Percentiles rank a stretch among this genome's conserved stretches.
Evolutionary conservation across 1,140 invertebrate genomes (phyloP).

Genomic region (Zaprionus kolodkinae): DNA sequence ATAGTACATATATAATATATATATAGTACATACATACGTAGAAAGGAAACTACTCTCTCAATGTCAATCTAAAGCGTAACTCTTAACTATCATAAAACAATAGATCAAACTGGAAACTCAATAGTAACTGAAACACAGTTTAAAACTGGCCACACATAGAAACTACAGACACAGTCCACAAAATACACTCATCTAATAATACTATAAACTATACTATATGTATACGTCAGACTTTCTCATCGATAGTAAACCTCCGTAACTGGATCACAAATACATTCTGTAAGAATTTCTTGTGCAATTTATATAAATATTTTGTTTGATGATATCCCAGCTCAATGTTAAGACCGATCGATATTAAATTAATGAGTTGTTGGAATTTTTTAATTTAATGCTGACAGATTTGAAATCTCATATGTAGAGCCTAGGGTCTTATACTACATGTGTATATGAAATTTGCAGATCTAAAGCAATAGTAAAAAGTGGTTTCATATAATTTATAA

Average conservation of each 20-base stretch:
- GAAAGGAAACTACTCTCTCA: conserved; percentile 51
- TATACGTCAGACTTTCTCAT: conserved; percentile 11
- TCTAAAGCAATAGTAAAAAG: conserved; percentile 18
- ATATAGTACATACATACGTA: too few species aligned
- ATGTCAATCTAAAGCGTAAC: conserved; percentile 46
- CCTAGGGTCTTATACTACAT: conserved; percentile 13
- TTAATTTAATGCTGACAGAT: conserved; percentile 43
- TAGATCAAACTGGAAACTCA: conserved; percentile 70
- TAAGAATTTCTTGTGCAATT: conserved; percentile 77
- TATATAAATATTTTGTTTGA: conserved; percentile 32
- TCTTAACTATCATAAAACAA: conserved; percentile 61
- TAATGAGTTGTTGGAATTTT: conserved; percentile 30
- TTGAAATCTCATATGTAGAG: conserved; percentile 58
- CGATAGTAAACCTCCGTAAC: conserved; percentile 23
- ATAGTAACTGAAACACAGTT: conserved; percentile 78
- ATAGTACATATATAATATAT: too few species aligned
- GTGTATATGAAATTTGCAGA: conserved; percentile 11
- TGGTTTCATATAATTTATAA: conserved; percentile 61
- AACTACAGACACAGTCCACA: conserved; percentile 77
- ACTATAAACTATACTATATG: conserved; percentile 37
- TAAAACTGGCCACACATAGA: conserved; percentile 70
- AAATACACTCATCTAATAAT: conserved; percentile 38
- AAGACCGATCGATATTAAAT: conserved; percentile 4
- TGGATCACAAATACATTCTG: conserved; percentile 52
- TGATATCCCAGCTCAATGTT: conserved; percentile 33